Conservation (phyloP, 2,888 invertebrate species). For the Cheilosia scutellata region DNA sequence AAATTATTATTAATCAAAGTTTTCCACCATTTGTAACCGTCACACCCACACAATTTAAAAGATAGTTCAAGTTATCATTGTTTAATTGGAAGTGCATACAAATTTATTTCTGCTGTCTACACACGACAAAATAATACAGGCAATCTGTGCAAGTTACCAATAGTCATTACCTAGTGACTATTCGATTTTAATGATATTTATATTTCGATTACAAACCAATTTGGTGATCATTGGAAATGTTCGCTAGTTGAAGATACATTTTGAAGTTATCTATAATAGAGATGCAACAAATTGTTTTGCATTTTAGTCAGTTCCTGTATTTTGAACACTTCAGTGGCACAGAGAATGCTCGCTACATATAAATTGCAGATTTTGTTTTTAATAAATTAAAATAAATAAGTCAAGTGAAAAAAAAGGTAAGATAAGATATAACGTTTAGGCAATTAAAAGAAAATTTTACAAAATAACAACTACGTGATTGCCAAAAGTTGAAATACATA, state of each 20-base stretch:
- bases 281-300: neutral
- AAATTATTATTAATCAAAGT: too few relatives aligned
- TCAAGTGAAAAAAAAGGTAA: too few relatives aligned
- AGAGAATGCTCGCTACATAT: neutral
- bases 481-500: too few relatives aligned
- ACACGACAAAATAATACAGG: neutral
- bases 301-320: constrained; percentile 35
- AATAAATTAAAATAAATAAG: neutral
- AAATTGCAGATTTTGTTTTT: neutral
- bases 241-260: constrained; percentile 8
- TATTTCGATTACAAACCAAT: constrained; percentile 58
- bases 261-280: too few relatives aligned
- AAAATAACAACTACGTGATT: too few relatives aligned
- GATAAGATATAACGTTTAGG: too few relatives aligned
- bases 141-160: neutral
- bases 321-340: constrained; percentile 16
- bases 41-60: too few relatives aligned
- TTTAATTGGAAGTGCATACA: too few relatives aligned
- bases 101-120: too few relatives aligned
- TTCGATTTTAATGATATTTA: constrained; percentile 58
- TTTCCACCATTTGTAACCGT: too few relatives aligned
- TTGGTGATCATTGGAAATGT: constrained; percentile 6
- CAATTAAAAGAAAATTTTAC: too few relatives aligned
- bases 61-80: too few relatives aligned
- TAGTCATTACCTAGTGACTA: neutral